Evolutionary conservation across 2,113 vertebrate genomes (phyloP).

Genomic region (Pholis gunnellus): DNA sequence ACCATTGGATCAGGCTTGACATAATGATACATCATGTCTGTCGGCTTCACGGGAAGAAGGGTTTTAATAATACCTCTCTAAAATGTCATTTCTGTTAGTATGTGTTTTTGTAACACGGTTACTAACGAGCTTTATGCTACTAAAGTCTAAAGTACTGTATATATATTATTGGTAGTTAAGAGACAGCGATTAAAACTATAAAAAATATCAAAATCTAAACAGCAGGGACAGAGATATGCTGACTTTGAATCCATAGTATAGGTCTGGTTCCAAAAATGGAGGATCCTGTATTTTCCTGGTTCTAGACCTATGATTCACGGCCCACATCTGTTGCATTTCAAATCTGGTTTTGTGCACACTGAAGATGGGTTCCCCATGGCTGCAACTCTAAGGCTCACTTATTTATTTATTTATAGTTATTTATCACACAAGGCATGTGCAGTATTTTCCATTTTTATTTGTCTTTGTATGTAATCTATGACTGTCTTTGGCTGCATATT

Average conservation of each 20-base stretch:
- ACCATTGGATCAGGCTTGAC: conserved; percentile 8
- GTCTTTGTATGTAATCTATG: too few relatives aligned
- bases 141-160: neutral
- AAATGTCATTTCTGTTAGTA: neutral
- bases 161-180: neutral
- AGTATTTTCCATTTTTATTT: too few relatives aligned
- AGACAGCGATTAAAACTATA: neutral
- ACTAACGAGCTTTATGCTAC: neutral
- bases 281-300: neutral
- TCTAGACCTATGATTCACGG: neutral
- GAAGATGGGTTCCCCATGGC: too few relatives aligned
- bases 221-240: neutral
- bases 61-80: neutral
- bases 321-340: neutral
- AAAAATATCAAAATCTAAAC: neutral
- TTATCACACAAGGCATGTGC: too few relatives aligned
- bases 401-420: too few relatives aligned
- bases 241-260: neutral
- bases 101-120: neutral
- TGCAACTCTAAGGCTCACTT: too few relatives aligned
- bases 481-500: too few relatives aligned
- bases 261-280: neutral
- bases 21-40: neutral
- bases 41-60: neutral
- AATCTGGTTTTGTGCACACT: too few relatives aligned